Evolutionary conservation across 2,888 invertebrate genomes (phyloP), one percentile per base, ranked within the genome.

Genomic region (Aethes cnicana): DNA sequence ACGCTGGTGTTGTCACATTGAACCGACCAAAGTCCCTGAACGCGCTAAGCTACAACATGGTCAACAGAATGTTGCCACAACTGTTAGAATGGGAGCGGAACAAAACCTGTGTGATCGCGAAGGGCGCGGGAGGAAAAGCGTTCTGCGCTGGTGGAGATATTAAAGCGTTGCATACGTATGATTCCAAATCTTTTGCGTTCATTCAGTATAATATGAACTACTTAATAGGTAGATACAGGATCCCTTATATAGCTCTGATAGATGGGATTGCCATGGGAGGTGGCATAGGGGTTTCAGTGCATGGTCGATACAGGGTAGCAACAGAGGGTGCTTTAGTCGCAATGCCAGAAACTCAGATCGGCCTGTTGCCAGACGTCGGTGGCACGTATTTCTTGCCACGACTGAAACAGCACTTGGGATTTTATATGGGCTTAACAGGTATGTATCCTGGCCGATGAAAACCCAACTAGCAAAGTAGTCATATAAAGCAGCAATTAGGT

Each of bases 131-230:
- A 7, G 95, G 92, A 0, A 97, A 96, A 77, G 95, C 97, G 2
- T 98, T 98, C 79, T 98, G 97, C 85, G 97, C 98, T 18, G 98
- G 98, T 7, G 97, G 97, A 2, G 98, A 98, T 86, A 94, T 98
- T 94, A 67, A 91, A 95, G 2, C 20, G 11, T 4, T 92, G 92
- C 1, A 90, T 92, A 56, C 21, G 9, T 93, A 92, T 0, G 84
- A 90, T 47, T 83, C 79, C 36, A 86, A 86, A 26, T 81, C 92
- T 14, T 97, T 97, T 77, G 97, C 97, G 70, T 88, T 90, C 46
- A 91, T 92, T 57, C 97, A 97, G 78, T 96, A 96, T 70, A 91
- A 90, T 9, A 18, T 11, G 6, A 30, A 26, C n/a, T 33, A 48
- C 9, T 25, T 33, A 14, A 30, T 47, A 23, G 41, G 84, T 94